Conservation (phyloP, 2,888 invertebrate genomes). For the Drosophila barbarae region DNA sequence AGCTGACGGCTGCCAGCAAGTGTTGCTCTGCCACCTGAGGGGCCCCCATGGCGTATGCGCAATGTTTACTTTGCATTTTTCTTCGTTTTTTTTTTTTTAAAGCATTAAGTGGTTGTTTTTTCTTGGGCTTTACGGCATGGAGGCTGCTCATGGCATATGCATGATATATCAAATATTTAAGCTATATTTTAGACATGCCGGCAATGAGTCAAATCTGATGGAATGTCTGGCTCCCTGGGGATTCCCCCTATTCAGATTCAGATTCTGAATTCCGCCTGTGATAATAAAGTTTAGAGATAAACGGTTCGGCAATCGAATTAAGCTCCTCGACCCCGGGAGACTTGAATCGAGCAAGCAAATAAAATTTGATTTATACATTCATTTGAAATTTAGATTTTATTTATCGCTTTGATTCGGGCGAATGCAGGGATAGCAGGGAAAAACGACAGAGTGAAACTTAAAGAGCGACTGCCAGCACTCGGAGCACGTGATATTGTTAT, state of each 20-base stretch:
- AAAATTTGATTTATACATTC: slow-evolving; percentile 24
- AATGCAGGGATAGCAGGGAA: too few relatives aligned
- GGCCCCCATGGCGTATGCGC: slow-evolving; percentile 57
- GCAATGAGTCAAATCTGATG: slow-evolving; percentile 73
- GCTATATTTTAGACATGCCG: slow-evolving; percentile 68
- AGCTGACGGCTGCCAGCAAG: slow-evolving; percentile 39
- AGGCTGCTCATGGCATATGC: slow-evolving; percentile 41
- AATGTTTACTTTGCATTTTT: slow-evolving; percentile 51
- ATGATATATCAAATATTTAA: slow-evolving; percentile 72
- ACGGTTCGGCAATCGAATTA: slow-evolving; percentile 77
- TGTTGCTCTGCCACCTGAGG: slow-evolving; percentile 72
- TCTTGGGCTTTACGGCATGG: slow-evolving; percentile 26
- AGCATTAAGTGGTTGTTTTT: slow-evolving; percentile 34
- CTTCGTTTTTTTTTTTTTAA: slow-evolving; percentile 17
- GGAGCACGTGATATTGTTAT: slow-evolving; percentile 66
- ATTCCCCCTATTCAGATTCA: background rate
- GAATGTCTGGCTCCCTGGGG: slow-evolving; percentile 54
- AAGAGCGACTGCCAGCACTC: slow-evolving; percentile 12
- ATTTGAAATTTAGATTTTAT: slow-evolving; percentile 21
- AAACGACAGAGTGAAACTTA: background rate
- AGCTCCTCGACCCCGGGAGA: slow-evolving; percentile 51
- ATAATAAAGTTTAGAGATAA: slow-evolving; percentile 76
- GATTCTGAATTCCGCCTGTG: slow-evolving; percentile 39
- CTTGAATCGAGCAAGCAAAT: slow-evolving; percentile 3
- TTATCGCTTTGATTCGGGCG: slow-evolving; percentile 21